These are phyloP conservation scores for Pterocles gutturalis DNA, from an alignment of 2,113 vertebrate genomes.

Conservation along the genomic window DNA sequence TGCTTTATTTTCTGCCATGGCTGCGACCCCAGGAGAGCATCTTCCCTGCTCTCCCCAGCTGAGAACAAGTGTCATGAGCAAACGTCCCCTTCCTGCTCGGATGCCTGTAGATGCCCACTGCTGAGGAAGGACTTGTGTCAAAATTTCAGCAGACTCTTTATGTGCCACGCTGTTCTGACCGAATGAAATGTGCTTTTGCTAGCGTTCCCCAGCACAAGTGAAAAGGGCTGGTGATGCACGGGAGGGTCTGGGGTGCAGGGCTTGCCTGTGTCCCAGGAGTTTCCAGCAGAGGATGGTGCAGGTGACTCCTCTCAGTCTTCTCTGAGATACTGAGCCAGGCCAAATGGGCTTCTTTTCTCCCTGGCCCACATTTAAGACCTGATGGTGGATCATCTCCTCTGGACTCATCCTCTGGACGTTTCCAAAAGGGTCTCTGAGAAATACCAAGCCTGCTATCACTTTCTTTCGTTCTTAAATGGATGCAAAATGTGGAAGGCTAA, in stretches of 20 bases:
- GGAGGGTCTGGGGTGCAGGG: accelerated
- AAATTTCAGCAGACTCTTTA: background rate
- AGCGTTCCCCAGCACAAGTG: accelerated
- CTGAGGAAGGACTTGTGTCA: background rate
- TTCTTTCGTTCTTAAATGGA: background rate
- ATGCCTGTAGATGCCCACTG: background rate
- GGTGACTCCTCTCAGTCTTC: background rate
- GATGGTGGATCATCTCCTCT: background rate
- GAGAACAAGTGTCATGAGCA: accelerated
- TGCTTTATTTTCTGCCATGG: background rate
- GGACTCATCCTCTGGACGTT: background rate
- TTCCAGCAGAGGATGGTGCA: background rate
- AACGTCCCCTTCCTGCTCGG: background rate
- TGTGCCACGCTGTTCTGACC: accelerated
- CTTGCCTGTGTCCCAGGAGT: background rate
- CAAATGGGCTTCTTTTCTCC: background rate
- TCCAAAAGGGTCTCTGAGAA: background rate
- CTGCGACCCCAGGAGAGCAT: background rate
- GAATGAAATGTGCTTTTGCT: background rate
- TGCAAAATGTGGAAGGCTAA: background rate
- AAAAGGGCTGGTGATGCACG: background rate
- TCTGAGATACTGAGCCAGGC: background rate
- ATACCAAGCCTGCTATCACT: background rate
- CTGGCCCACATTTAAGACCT: background rate
- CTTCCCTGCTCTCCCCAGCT: background rate